phyloP scores from a whole-genome alignment of 2,113 vertebrate genomes.

The Sander lucioperca region DNA sequence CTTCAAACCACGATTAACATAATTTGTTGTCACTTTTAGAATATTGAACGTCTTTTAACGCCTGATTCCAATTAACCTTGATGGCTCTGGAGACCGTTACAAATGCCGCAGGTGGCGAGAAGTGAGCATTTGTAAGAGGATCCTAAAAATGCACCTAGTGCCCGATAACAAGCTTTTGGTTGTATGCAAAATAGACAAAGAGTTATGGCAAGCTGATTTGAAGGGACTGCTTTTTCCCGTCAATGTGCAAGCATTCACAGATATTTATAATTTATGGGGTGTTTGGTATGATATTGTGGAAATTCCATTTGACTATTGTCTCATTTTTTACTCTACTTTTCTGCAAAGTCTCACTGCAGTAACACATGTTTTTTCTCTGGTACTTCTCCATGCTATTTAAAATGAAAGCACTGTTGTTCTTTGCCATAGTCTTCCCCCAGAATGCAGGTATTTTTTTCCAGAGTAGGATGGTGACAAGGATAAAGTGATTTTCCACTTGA shows the following conservation, averaged over 20 bases:
- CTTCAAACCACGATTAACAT: constrained; percentile 79
- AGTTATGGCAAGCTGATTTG: not conserved
- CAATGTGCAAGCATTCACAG: not conserved
- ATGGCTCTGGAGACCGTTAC: constrained; percentile 57
- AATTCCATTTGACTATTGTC: not conserved
- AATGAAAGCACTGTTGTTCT: constrained; percentile 46
- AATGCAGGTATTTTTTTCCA: constrained; percentile 39
- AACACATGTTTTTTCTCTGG: constrained; percentile 11
- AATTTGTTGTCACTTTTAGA: constrained; percentile 79
- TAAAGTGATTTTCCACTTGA: constrained; percentile 79
- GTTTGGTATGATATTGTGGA: not conserved
- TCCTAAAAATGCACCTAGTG: constrained; percentile 36
- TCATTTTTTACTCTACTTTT: not conserved
- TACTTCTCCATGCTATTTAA: constrained; percentile 43
- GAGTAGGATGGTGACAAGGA: constrained; percentile 47
- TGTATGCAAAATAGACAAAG: constrained; percentile 44
- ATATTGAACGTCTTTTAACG: constrained; percentile 74
- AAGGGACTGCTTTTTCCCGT: not conserved
- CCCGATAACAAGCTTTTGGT: constrained; percentile 34
- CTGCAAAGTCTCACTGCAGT: constrained; percentile 4
- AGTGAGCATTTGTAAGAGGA: constrained; percentile 55
- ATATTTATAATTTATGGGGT: not conserved
- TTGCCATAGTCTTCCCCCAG: not conserved
- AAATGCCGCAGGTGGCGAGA: constrained; percentile 67
- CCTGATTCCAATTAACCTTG: constrained; percentile 80